phyloP scores from a whole-genome alignment of 1,140 invertebrate genomes.

The Sesamia nonagrioides region DNA sequence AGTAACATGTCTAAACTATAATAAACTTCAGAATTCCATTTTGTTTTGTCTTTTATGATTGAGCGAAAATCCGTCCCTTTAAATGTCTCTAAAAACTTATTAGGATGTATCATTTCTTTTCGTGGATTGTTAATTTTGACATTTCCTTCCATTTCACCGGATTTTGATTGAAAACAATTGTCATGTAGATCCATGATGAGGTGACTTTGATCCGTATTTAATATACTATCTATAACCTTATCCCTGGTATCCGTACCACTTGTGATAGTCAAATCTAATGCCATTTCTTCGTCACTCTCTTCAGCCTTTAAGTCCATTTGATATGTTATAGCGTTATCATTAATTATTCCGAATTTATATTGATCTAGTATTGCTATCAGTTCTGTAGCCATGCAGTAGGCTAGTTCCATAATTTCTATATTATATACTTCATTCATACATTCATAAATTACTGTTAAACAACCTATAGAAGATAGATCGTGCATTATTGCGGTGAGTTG shows the following conservation, averaged over 20 bases:
- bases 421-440: conserved; percentile 90
- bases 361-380: conserved; percentile 86
- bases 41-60: conserved; percentile 87
- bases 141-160: conserved; percentile 31
- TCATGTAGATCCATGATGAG: conserved; percentile 87
- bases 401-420: conserved; percentile 89
- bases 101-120: conserved; percentile 81
- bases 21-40: conserved; percentile 88
- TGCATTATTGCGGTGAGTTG: conserved; percentile 89
- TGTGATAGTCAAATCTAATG: conserved; percentile 53
- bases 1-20: conserved; percentile 89
- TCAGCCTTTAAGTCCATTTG: conserved; percentile 38
- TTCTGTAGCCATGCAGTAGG: conserved; percentile 87
- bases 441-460: conserved; percentile 89
- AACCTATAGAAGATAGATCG: conserved; percentile 88
- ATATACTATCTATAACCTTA: conserved; percentile 87
- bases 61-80: conserved; percentile 87
- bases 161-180: conserved; percentile 68
- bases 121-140: not conserved
- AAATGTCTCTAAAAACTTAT: conserved; percentile 88
- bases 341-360: conserved; percentile 80
- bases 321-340: conserved; percentile 61
- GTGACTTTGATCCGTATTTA: conserved; percentile 88
- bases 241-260: conserved; percentile 50
- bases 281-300: conserved; percentile 44